Base-by-base conservation (phyloP, 2,888 invertebrate genomes). In the Plagiodera versicolora region DNA sequence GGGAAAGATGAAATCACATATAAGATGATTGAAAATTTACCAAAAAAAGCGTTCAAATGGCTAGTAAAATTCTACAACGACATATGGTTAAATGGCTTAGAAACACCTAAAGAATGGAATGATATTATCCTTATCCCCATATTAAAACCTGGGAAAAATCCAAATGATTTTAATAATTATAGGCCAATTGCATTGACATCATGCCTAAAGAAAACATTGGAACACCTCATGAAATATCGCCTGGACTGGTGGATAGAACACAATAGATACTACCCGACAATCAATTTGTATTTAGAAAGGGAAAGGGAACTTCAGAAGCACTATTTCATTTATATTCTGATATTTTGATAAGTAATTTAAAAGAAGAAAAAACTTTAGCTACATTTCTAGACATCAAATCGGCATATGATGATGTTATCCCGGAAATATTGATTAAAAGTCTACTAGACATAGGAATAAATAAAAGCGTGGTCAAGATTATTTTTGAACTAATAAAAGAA, bases 391-490 rank as follows among this genome's bases (percentile, higher is more conserved):
- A 58, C 14, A 45, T 58, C 9, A 6, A 35, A 16, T 35, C 46
- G 4, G 58, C 58, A 11, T 58, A 51, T 53, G 58, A 58, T 11
- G 53, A 58, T 45, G 58, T 58, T 17, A 48, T 48, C n/a, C 20
- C 28, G n/a, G 48, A 48, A 3, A 24, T n/a, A 5, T 28, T 24
- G 2, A 24, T 48, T 2, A 14, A 48, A n/a, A 20, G 1, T 16
- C 48, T 48, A 2, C 24, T 8, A 6, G 8, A 24, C 2, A 8
- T 48, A 2, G 48, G 9, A 48, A 14, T 48, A n/a, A 19, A 48
- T n/a, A 24, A 48, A 48, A 46, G 18, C 18, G 46, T 46, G 2
- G 18, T 18, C 2, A 18, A 46, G 10, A 46, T 20, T 2, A 46
- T 18, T 2, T 46, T 11, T 8, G 18, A 46, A 17, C 18, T 18